Evolutionary conservation across 2,888 invertebrate genomes (phyloP), one percentile per base, ranked within the genome.

Genomic region (Hydraecia micacea): DNA sequence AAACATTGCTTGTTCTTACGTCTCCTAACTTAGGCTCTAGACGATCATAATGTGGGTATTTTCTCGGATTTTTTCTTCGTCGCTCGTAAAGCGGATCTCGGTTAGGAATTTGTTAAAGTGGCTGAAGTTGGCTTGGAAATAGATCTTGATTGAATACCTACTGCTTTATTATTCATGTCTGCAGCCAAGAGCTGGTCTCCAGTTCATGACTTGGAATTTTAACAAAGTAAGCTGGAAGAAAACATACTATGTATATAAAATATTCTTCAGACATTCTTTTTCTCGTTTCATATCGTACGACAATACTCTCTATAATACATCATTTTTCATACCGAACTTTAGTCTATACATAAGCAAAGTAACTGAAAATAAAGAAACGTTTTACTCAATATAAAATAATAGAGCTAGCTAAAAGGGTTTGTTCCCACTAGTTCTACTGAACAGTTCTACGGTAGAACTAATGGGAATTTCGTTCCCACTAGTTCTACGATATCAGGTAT

Each of bases 1-100:
- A 90, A 80, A 88, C 75, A 80, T 68, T 71, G 39, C 77, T 81
- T 79, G 71, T 81, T 75, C 77, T 66, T 55, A 55, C 58, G 55
- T 80, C 67, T 52, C 52, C 18, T 39, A 81, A 78, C 66, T 87
- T 75, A n/a, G 36, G 28, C 60, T 63, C 42, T 66, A 76, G 62
- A 80, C 36, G 28, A 58, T 58, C 58, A 66, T 78, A 77, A 81
- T 73, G 62, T 79, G 49, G 46, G 25, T 66, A 66, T 62, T 77
- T 73, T 71, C 46, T 67, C 18, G 0, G 25, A 36, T 67, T 79
- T 67, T 72, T 73, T 65, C 66, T 63, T 46, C 32, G 15, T 65
- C 46, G 66, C 52, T 62, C 25, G 15, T 49, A 66, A 39, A 68
- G 28, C 63, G 58, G 42, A 62, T 73, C 18, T 28, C 13, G 15